Evolutionary conservation across 2,113 vertebrate genomes (phyloP).

Genomic region (Plecturocebus donacophilus): DNA sequence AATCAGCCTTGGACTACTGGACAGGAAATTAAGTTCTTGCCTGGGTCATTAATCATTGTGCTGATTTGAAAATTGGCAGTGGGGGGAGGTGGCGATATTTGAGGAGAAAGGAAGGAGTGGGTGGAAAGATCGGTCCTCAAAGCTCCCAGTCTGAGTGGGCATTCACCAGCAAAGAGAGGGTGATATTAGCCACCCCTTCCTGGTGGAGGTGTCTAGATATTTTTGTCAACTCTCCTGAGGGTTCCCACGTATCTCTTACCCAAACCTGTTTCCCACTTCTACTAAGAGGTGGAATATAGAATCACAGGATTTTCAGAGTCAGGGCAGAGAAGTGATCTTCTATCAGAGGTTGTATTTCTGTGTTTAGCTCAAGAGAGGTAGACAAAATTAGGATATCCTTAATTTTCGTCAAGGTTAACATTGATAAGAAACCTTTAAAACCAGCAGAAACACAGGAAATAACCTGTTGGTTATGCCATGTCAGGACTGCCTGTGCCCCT

Average conservation of each 20-base stretch:
- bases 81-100: conserved; percentile 45
- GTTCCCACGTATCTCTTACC: neutral
- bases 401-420: neutral
- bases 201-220: neutral
- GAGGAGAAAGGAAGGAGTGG: conserved; percentile 70
- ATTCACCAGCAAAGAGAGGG: neutral
- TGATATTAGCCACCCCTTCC: neutral
- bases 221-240: neutral
- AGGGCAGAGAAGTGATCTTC: neutral
- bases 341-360: neutral
- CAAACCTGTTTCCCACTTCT: neutral
- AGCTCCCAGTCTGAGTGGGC: neutral
- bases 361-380: neutral
- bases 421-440: neutral
- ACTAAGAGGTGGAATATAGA: neutral
- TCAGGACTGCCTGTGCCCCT: neutral
- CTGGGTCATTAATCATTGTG: conserved; percentile 76
- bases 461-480: neutral
- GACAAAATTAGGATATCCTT: neutral
- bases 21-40: conserved; percentile 80
- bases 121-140: neutral
- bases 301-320: neutral
- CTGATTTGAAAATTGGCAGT: conserved; percentile 63
- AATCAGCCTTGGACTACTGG: conserved; percentile 75
- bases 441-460: neutral